These are phyloP conservation scores for Orthosia incerta DNA, from an alignment of 2,888 invertebrate genomes.

Conservation along the genomic window DNA sequence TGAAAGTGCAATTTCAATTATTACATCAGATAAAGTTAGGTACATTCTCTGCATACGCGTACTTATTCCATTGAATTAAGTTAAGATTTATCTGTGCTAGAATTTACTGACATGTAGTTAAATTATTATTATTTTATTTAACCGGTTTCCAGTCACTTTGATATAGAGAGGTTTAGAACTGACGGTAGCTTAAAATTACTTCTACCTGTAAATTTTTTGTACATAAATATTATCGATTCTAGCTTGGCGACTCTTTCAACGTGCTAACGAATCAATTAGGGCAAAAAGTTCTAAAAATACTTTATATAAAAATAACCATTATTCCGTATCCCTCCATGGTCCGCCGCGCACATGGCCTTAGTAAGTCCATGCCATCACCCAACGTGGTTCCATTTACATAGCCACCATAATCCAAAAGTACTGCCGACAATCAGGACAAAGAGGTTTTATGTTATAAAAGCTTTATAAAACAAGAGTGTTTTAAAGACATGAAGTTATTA, in stretches of 20 bases:
- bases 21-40: constrained; percentile 32
- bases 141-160: constrained; percentile 16
- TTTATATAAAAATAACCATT: constrained; percentile 65
- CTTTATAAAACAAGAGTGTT: constrained; percentile 32
- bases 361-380: constrained; percentile 78
- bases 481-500: constrained; percentile 34
- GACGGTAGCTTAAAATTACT: background rate
- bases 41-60: constrained; percentile 31
- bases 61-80: constrained; percentile 24
- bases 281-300: constrained; percentile 49
- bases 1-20: constrained; percentile 46
- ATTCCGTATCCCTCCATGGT: constrained; percentile 73
- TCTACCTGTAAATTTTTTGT: background rate
- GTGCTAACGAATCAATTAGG: constrained; percentile 34
- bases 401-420: constrained; percentile 62
- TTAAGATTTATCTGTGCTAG: constrained; percentile 29
- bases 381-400: constrained; percentile 74
- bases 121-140: constrained; percentile 29
- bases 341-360: constrained; percentile 77
- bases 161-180: constrained; percentile 10
- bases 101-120: constrained; percentile 25
- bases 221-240: constrained; percentile 6
- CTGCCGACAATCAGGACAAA: constrained; percentile 72
- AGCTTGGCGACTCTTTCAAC: constrained; percentile 1
- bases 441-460: constrained; percentile 23